Evolutionary conservation across 2,888 invertebrate species (phyloP), one percentile per base, ranked within the genome.

Genomic region (Platerodrilus igneus): DNA sequence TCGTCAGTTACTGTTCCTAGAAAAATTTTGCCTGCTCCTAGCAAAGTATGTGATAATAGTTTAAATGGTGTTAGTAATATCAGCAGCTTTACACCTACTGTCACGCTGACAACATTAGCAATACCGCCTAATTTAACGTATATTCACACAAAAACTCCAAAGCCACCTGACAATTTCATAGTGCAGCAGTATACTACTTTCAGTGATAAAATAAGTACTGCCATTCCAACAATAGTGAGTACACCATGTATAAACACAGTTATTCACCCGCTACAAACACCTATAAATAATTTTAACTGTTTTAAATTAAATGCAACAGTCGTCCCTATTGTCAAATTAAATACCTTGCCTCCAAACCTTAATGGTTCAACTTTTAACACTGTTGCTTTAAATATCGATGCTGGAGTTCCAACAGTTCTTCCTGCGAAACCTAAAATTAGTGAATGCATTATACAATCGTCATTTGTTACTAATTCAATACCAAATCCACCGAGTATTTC

Each of bases 281-380:
- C 65, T 30, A 58, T 66, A 38, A 66, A 66, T 51, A 63, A 63
- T 50, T 64, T 66, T 51, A 66, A 63, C 47, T 67, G 65, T 52
- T 62, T 69, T 51, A 69, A 68, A 57, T 53, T 69, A 46, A 68
- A 68, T 46, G 65, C 66, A 39, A 66, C 67, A 53, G 66, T 69
- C 58, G 67, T 69, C 66, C 68, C 69, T 60, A 64, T 69, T 56
- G 67, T 68, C 32, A 69, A 68, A 57, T 52, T 68, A 47, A 68
- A 66, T 55, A 55, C 64, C 42, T 55, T 67, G 60, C 65, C 46
- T 46, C 42, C 37, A 35, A 37, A 47, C 38, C 9, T 46, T 31
- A 45, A 42, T 39, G 45, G 42, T 30, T 40, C 39, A 31, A 51
- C 44, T 33, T 37, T 47, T 26, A 36, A 52, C 20, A 52, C 53